A percentile compares a stretch with the other conserved stretches of the same genome.
These are phyloP conservation scores for Pinctada fucata DNA, from an alignment of 2,888 invertebrate genomes.

Conservation along the genomic window DNA sequence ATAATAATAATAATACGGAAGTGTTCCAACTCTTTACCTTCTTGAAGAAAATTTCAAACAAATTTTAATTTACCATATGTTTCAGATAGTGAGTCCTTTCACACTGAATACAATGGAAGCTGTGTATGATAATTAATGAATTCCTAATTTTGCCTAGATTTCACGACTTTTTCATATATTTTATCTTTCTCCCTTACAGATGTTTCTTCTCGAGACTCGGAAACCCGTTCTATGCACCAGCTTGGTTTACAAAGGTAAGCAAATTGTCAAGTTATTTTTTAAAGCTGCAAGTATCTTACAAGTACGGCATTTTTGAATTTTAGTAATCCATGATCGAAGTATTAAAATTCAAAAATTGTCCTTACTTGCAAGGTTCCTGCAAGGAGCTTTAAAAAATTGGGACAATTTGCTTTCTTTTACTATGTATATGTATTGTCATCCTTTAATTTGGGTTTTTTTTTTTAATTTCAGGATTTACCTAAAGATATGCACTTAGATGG, in stretches of 20 bases:
- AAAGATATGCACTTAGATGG: slow-evolving; percentile 71
- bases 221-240: slow-evolving; percentile 73
- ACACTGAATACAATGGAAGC: too few relatives aligned
- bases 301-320: background rate
- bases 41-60: too few relatives aligned
- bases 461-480: slow-evolving; percentile 62
- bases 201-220: slow-evolving; percentile 73
- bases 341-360: background rate
- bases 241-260: slow-evolving; percentile 70
- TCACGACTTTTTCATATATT: background rate
- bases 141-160: too few relatives aligned
- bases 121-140: too few relatives aligned
- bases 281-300: background rate
- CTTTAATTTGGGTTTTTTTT: background rate
- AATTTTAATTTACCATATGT: too few relatives aligned
- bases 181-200: slow-evolving; percentile 47
- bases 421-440: too few relatives aligned
- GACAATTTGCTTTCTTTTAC: too few relatives aligned
- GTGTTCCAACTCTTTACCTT: too few relatives aligned
- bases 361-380: background rate
- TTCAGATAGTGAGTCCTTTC: too few relatives aligned
- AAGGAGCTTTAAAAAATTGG: too few relatives aligned
- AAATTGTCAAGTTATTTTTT: background rate
- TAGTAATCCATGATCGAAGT: background rate
- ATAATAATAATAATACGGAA: too few relatives aligned